Conservation (phyloP, 2,797 vertebrate species). For the Poeciliopsis paucimaculata region DNA sequence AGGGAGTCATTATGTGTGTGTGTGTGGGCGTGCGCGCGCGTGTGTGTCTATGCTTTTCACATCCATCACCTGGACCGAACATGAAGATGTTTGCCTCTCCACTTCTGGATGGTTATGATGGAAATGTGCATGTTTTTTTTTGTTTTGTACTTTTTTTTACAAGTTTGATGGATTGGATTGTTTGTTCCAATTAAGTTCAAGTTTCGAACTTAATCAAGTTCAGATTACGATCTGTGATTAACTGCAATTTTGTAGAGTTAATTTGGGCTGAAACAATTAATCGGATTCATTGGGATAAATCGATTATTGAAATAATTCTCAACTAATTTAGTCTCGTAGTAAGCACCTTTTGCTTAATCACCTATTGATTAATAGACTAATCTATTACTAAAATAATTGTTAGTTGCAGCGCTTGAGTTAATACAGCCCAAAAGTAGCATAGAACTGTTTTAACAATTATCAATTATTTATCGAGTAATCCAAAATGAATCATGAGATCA, state of each 20-base stretch:
- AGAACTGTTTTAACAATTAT: no score
- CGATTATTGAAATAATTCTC: background rate
- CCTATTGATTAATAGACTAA: background rate
- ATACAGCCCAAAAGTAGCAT: no score
- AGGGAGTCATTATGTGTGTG: conserved; percentile 1
- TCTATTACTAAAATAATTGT: no score
- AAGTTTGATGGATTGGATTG: background rate
- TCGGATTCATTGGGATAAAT: background rate
- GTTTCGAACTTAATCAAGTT: background rate
- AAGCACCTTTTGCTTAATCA: background rate
- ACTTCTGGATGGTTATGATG: background rate
- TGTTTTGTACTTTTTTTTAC: no score
- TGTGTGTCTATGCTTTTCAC: conserved; percentile 9
- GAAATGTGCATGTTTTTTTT: background rate
- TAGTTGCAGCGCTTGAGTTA: no score
- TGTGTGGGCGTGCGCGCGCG: background rate
- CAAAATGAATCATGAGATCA: background rate
- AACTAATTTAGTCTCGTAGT: background rate
- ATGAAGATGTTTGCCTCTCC: background rate
- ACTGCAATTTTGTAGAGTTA: background rate
- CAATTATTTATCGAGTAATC: background rate
- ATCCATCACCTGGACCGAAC: conserved; percentile 10
- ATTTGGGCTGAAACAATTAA: background rate
- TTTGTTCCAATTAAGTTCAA: no score
- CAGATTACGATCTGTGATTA: background rate